Percentiles rank a stretch among this genome's conserved stretches.
Evolutionary conservation across 2,797 vertebrate genomes (phyloP).

Genomic region (Gymnothorax javanicus): DNA sequence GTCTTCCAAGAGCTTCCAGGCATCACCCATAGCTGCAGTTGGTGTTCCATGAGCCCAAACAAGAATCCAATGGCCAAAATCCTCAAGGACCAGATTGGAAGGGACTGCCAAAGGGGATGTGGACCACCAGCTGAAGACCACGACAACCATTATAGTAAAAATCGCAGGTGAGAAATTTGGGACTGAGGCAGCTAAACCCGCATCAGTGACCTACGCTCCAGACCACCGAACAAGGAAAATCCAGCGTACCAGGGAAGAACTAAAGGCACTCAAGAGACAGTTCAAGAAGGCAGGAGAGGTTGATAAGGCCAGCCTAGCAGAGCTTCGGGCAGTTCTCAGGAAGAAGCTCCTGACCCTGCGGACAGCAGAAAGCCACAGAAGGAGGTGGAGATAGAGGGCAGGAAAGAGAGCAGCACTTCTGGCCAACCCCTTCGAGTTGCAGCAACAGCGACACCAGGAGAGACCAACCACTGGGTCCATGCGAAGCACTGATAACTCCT

Average conservation of each 20-base stretch:
- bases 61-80: slow-evolving; percentile 1
- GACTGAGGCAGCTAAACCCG: neutral
- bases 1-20: neutral
- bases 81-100: neutral
- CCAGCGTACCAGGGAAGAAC: neutral
- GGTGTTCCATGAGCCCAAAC: neutral
- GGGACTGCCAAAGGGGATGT: neutral
- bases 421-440: neutral
- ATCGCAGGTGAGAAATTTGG: neutral
- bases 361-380: neutral
- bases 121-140: neutral
- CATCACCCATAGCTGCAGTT: neutral
- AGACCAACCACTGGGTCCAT: too few relatives aligned
- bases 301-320: neutral
- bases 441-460: too few relatives aligned
- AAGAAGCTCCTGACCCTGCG: neutral
- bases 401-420: neutral
- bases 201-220: neutral
- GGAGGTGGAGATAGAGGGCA: neutral
- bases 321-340: neutral
- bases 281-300: neutral
- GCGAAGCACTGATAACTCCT: too few relatives aligned
- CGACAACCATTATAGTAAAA: neutral
- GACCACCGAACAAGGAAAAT: neutral
- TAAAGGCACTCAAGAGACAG: neutral